phyloP scores from a whole-genome alignment of 2,888 invertebrate species.

The Sialis lutaria region DNA sequence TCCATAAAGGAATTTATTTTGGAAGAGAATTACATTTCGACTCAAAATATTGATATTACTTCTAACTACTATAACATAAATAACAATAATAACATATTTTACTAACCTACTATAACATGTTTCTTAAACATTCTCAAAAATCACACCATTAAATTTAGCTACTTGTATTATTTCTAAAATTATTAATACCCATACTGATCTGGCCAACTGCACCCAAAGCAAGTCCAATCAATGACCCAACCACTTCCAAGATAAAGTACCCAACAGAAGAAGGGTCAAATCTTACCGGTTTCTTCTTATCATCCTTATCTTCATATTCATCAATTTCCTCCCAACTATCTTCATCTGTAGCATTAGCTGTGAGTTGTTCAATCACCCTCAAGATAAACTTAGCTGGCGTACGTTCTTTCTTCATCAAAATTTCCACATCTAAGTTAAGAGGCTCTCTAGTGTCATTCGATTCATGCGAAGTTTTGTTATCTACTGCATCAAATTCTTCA shows the following conservation, averaged over 20 bases:
- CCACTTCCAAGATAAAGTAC: slow-evolving; percentile 8
- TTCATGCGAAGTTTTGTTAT: not conserved
- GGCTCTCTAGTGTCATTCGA: not conserved
- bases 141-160: too few species aligned
- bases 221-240: slow-evolving; percentile 8
- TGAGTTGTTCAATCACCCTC: not conserved
- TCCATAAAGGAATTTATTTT: too few species aligned
- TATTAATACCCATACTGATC: not conserved
- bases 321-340: slow-evolving; percentile 1
- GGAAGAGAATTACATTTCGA: too few species aligned
- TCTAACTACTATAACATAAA: not conserved
- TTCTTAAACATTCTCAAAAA: not conserved
- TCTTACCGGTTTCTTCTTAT: not conserved
- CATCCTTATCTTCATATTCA: not conserved
- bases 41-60: too few species aligned
- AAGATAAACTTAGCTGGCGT: not conserved
- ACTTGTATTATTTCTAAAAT: not conserved
- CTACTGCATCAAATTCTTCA: not conserved
- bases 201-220: slow-evolving; percentile 10
- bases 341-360: not conserved
- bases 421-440: not conserved
- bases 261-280: slow-evolving; percentile 5
- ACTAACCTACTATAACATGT: not conserved
- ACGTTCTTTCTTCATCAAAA: not conserved
- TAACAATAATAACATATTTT: not conserved